Conservation (phyloP, 2,797 vertebrate species). For the Sebastes nivosus region DNA sequence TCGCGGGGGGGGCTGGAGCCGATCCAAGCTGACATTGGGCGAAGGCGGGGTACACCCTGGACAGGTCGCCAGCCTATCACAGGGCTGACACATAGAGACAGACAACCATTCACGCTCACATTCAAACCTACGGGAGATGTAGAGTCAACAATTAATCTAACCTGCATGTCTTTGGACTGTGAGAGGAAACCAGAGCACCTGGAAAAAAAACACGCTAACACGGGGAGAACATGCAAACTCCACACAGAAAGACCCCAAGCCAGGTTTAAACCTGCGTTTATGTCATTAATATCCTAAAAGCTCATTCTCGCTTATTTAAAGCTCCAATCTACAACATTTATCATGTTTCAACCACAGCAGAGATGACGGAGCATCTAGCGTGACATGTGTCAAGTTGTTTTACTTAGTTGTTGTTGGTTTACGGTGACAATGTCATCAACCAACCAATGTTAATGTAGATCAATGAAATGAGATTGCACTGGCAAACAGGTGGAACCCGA, state of each 20-base stretch:
- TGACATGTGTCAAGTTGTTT: not conserved
- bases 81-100: not conserved
- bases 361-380: not conserved
- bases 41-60: not conserved
- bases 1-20: too few relatives aligned
- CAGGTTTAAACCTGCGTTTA: accelerated
- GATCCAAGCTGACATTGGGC: too few relatives aligned
- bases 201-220: accelerated
- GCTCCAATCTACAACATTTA: not conserved
- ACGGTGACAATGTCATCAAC: not conserved
- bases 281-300: not conserved
- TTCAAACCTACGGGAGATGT: not conserved
- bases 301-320: not conserved
- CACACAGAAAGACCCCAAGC: too few relatives aligned
- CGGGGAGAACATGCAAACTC: too few relatives aligned
- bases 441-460: not conserved
- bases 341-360: not conserved
- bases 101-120: not conserved
- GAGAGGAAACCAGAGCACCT: not conserved
- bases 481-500: not conserved
- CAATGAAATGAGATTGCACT: not conserved
- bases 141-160: not conserved
- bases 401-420: not conserved
- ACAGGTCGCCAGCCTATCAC: not conserved
- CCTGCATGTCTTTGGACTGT: not conserved